Percentiles rank a stretch among this genome's conserved stretches.
phyloP scores from a whole-genome alignment of 2,113 vertebrate genomes.

The Actenoides lindsayi region DNA sequence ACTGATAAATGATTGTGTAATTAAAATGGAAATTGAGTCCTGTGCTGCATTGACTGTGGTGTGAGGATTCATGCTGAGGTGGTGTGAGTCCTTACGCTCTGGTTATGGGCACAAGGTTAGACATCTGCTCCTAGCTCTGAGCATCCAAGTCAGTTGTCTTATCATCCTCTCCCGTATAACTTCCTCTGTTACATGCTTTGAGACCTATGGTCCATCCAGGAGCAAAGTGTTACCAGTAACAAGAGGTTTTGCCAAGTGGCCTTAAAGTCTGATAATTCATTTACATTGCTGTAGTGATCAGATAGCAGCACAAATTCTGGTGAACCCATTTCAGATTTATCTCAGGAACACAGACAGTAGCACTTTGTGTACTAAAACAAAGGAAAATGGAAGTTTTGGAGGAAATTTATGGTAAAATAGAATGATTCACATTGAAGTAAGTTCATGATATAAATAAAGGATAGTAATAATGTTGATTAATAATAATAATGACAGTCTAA shows the following conservation, averaged over 20 bases:
- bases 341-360: background rate
- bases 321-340: background rate
- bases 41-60: background rate
- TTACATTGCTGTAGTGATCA: background rate
- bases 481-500: background rate
- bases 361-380: background rate
- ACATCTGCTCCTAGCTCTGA: background rate
- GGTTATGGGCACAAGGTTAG: background rate
- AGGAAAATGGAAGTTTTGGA: background rate
- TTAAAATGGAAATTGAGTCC: slow-evolving; percentile 56
- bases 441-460: background rate
- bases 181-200: background rate
- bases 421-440: background rate
- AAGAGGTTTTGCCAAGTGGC: background rate
- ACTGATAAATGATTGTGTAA: slow-evolving; percentile 36
- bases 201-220: background rate
- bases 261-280: background rate
- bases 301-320: background rate
- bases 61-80: background rate
- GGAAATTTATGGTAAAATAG: background rate
- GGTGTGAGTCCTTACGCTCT: fast-evolving
- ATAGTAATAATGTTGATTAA: background rate
- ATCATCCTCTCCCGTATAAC: background rate
- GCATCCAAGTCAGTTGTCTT: background rate
- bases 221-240: background rate